Base-by-base conservation (phyloP, 2,888 invertebrate genomes). In the Sycophila texana region DNA sequence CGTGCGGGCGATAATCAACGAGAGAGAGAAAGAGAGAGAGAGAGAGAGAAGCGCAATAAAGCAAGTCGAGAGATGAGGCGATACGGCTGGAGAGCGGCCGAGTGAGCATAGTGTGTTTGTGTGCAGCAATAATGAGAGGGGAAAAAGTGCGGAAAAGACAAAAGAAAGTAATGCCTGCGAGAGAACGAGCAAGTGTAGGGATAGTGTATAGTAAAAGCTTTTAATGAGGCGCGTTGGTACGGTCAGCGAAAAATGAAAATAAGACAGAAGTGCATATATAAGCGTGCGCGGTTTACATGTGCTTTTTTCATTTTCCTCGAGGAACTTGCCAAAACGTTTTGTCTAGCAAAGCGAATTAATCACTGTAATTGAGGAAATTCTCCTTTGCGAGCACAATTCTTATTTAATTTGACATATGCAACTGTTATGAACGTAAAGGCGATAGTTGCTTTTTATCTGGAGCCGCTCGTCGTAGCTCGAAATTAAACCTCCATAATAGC, bases 151-250 rank as follows among this genome's bases (percentile, higher is more conserved):
- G 67, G 26, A 53, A 53, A 55, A 39, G 18, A 47, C 39, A 63
- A 63, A 39, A 39, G 61, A 39, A 30, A 61, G n/a, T n/a, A 26
- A 4, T 39, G 39, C n/a, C 12, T 12, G 39, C 30, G 10, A 51
- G 73, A 53, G 74, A 74, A 74, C 0, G 39, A 30, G 30, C n/a
- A n/a, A n/a, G n/a, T n/a, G n/a, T n/a, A 30, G 39, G 39, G 39
- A 39, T 39, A 39, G 39, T 7, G 39, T 65, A n/a, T n/a, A 65
- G 65, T 74, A 74, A 74, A 57, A 30, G 26, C 12, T 39, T 47
- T 65, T 65, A 55, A 73, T 65, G 65, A 65, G 74, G 65, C 55
- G n/a, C 61, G 47, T 22, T 16, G 10, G n/a, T 10, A 20, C 10
- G 20, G 39, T 39, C 49, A 12, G 51, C 49, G 3, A 20, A 66